phyloP scores from a whole-genome alignment of 1,140 invertebrate species.

The Diploscapter pachys region DNA sequence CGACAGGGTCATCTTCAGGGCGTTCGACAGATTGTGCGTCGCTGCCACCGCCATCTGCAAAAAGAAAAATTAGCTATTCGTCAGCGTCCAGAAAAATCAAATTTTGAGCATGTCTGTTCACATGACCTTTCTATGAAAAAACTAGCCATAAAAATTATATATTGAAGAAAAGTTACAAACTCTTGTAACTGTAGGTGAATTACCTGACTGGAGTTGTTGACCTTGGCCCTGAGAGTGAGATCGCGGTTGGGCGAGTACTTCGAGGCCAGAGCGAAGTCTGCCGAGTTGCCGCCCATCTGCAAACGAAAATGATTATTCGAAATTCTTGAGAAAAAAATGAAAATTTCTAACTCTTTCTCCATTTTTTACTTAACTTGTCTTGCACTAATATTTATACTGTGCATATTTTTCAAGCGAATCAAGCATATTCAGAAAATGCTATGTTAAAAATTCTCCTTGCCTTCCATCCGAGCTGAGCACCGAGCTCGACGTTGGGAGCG shows the following conservation, averaged over 20 bases:
- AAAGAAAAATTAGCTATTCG: background rate
- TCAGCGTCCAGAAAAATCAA: background rate
- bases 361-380: too few species aligned
- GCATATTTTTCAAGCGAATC: too few species aligned
- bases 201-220: slow-evolving; percentile 51
- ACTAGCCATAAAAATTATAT: background rate
- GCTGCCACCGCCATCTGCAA: slow-evolving; percentile 36
- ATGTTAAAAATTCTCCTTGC: background rate
- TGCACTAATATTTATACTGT: too few species aligned
- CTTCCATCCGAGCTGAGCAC: slow-evolving; percentile 53
- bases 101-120: background rate
- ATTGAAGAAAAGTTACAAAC: background rate
- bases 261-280: slow-evolving; percentile 48
- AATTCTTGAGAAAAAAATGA: too few species aligned
- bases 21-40: slow-evolving; percentile 30
- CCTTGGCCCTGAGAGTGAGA: slow-evolving; percentile 52
- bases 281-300: slow-evolving; percentile 37
- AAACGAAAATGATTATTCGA: too few species aligned
- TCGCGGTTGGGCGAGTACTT: slow-evolving; percentile 50
- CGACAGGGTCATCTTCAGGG: slow-evolving; percentile 39
- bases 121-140: too few species aligned
- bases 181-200: background rate
- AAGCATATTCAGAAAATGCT: too few species aligned
- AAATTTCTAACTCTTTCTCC: too few species aligned
- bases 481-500: slow-evolving; percentile 51